Evolutionary conservation across 2,113 vertebrate genomes (phyloP), one percentile per base, ranked within the genome.

Genomic region (Sceloporus tristichus): DNA sequence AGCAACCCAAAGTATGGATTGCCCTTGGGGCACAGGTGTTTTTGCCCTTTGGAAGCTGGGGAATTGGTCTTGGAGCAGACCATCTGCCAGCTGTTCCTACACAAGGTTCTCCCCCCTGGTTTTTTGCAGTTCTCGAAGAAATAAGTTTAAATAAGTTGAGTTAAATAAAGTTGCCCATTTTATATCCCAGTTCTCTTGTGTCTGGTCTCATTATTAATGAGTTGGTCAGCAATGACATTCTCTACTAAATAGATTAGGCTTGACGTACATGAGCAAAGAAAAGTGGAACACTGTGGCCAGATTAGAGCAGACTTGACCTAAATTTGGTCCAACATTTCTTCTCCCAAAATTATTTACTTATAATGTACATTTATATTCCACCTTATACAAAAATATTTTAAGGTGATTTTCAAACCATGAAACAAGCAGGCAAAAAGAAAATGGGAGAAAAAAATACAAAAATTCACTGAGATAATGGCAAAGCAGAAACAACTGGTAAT

Each of bases 281-380:
- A 80, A 23, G 0, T 18, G 0, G 0, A 54, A 66, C 56, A 0
- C 6, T 68, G 21, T 74, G 65, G 2, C 5, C 42, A 68, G 25
- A 16, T 68, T 23, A 82, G 14, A 80, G 23, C 6, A 48, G 42
- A 59, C 56, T 2, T 59, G 56, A 14, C 14, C 56, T 59, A 59
- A 11, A 56, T 40, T 56, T 59, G n/a, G 13, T 68, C 62, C 25
- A 27, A 23, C 5, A 42, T 62, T n/a, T 13, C 56, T 59, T 80
- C 59, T 81, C 13, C 56, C 10, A 40, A 23, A 62, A 6, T 38
- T 62, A 59, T 34, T 65, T 80, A 53, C 56, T 59, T 4, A 2
- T 70, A 70, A 70, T 25, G 9, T 27, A 68, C 7, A 25, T 68
- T 25, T 68, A 70, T 70, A 70, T 70, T 6, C 25, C 25, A 70